Conservation (phyloP, 2,888 invertebrate species). For the Cremastinae sp. region DNA sequence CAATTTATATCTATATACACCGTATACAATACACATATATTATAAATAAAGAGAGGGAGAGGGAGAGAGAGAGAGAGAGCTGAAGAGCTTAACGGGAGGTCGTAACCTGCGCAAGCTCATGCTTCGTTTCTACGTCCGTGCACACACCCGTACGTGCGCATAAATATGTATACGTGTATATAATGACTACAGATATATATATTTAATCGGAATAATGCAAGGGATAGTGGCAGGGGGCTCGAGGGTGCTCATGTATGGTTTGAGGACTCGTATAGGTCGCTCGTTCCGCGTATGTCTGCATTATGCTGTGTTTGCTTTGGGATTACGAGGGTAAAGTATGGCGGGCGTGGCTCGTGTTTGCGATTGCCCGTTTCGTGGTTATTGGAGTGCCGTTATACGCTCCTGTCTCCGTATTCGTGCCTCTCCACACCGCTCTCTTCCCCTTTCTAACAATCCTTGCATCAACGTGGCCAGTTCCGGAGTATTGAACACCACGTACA, state of each 20-base stretch:
- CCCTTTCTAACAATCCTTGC: conserved; percentile 31
- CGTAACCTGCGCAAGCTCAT: conserved; percentile 26
- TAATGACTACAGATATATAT: background rate
- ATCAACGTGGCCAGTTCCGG: conserved; percentile 20
- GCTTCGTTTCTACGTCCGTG: background rate
- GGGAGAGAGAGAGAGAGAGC: conserved; percentile 11
- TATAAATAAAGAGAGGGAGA: background rate
- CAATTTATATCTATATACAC: no score
- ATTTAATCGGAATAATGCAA: conserved; percentile 20
- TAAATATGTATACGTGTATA: conserved; percentile 9
- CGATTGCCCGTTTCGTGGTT: conserved; percentile 74
- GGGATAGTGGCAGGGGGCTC: background rate
- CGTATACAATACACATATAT: no score
- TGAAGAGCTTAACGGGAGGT: conserved; percentile 30
- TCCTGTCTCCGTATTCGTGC: conserved; percentile 39
- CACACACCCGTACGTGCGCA: background rate
- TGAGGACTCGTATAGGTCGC: conserved; percentile 58
- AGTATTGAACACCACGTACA: conserved; percentile 21
- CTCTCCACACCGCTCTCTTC: conserved; percentile 14
- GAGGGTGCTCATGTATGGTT: no score
- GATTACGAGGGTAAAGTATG: conserved; percentile 76
- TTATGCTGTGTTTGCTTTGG: conserved; percentile 75
- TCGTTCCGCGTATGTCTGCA: conserved; percentile 73
- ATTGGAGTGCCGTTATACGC: conserved; percentile 71
- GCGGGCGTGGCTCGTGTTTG: conserved; percentile 68